Conservation (phyloP, 2,797 vertebrate genomes). For the Enteromius afrohamiltoni region DNA sequence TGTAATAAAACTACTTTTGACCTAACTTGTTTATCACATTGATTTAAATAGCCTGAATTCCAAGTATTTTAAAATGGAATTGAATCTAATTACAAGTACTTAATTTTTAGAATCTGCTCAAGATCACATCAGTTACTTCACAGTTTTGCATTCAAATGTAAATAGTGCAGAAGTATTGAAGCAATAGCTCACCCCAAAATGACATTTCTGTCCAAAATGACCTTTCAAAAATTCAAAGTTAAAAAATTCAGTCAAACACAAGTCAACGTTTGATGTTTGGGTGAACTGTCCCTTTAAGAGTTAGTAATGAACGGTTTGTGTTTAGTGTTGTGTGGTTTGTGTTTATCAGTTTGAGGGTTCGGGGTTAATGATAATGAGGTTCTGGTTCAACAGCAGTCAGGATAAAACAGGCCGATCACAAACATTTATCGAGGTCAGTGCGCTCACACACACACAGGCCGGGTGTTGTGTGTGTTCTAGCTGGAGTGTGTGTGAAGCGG, state of each 20-base stretch:
- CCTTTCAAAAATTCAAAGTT: no score
- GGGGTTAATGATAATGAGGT: slow-evolving; percentile 44
- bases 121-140: background rate
- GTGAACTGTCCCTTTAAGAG: background rate
- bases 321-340: slow-evolving; percentile 12
- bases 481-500: slow-evolving; percentile 69
- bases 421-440: slow-evolving; percentile 15
- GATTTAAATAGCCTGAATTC: no score
- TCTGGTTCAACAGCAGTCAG: slow-evolving; percentile 18
- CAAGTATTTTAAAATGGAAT: no score
- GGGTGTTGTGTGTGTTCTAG: slow-evolving; percentile 33
- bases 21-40: background rate
- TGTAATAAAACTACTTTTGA: no score
- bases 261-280: slow-evolving; percentile 4
- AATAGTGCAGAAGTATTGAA: background rate
- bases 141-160: background rate
- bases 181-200: background rate
- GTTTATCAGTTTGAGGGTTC: slow-evolving; percentile 32
- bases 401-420: slow-evolving; percentile 7
- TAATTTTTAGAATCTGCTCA: background rate
- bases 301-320: background rate
- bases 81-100: no score
- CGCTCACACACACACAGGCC: background rate
- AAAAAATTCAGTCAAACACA: background rate
- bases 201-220: background rate